Evolutionary conservation across 1,140 invertebrate species (phyloP).

Genomic region (Pygmarrhopalites habei): DNA sequence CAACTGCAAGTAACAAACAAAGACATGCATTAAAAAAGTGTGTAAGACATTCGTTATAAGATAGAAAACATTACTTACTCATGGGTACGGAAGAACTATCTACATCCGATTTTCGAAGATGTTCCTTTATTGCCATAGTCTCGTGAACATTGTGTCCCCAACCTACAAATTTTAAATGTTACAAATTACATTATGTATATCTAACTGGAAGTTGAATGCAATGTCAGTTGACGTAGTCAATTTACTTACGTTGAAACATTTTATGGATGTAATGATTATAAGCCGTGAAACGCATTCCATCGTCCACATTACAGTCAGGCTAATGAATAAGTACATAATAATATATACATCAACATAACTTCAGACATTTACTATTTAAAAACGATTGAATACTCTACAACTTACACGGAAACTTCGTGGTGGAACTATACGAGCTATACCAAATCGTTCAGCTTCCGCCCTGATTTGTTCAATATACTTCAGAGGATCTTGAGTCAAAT

Average conservation of each 20-base stretch:
- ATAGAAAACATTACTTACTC: no score
- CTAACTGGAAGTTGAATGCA: no score
- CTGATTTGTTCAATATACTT: conserved; percentile 80
- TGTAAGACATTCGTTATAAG: no score
- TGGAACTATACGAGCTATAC: conserved; percentile 83
- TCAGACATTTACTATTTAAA: conserved; percentile 1
- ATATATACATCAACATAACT: conserved; percentile 8
- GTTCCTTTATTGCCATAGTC: conserved; percentile 64
- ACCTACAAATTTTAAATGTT: no score
- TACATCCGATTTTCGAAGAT: conserved; percentile 29
- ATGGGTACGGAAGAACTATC: conserved; percentile 26
- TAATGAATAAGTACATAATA: conserved; percentile 42
- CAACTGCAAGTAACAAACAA: no score
- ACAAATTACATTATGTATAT: no score
- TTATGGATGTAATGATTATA: conserved; percentile 88
- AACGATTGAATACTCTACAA: conserved; percentile 13
- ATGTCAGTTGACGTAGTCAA: no score
- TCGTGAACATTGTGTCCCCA: conserved; percentile 85
- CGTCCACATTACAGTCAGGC: conserved; percentile 76
- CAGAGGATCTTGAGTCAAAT: conserved; percentile 63
- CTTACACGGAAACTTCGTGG: conserved; percentile 70
- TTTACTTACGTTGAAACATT: conserved; percentile 59
- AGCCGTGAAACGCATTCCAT: conserved; percentile 78
- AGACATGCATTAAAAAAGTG: no score
- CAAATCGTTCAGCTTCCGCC: conserved; percentile 68